Base-by-base conservation (phyloP, 2,888 invertebrate species). In the Tuberolachnus salignus region DNA sequence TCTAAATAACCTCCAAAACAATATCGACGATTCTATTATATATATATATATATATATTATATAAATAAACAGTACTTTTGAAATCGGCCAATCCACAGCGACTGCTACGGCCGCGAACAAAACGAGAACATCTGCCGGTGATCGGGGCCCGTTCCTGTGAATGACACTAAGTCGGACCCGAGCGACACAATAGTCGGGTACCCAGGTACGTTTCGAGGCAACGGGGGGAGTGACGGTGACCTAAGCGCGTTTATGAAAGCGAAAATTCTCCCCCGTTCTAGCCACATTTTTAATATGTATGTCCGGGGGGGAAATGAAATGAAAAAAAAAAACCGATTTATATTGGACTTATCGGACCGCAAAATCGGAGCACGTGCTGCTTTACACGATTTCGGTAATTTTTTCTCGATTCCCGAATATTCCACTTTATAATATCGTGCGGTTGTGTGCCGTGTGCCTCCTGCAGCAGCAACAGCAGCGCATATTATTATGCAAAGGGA, bases 311-410 rank as follows among this genome's bases (percentile, higher is more conserved):
- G 19, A 51, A 67, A 67, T 49, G 57, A 34, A 59, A 67, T 49
- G 57, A 34, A 59, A 59, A 67, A 63, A 72, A 57, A 75, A 78
- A 75, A 19, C 59, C 78, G 67, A 69, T 78, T 78, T 69, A 78
- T 78, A 78, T 78, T 69, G 69, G 69, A 78, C 59, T 78, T 78
- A 78, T 42, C 59, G 78, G 69, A 78, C 78, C 78, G 78, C 78
- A 51, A 78, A 78, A 78, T 69, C 78, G 78, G 78, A 51, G 69
- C 78, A 78, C 78, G 78, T 78, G 78, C 78, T 59, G 69, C 66
- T 51, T 55, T 67, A 78, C 69, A 69, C 78, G n/a, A 21, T 78
- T 78, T 69, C 19, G 16, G 78, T 78, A 61, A 78, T 78, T 78
- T 78, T 69, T 78, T 69, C 75, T 57, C 55, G 19, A 67, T 75